Conservation (phyloP, 2,113 vertebrate genomes). For the Archilochus colubris region DNA sequence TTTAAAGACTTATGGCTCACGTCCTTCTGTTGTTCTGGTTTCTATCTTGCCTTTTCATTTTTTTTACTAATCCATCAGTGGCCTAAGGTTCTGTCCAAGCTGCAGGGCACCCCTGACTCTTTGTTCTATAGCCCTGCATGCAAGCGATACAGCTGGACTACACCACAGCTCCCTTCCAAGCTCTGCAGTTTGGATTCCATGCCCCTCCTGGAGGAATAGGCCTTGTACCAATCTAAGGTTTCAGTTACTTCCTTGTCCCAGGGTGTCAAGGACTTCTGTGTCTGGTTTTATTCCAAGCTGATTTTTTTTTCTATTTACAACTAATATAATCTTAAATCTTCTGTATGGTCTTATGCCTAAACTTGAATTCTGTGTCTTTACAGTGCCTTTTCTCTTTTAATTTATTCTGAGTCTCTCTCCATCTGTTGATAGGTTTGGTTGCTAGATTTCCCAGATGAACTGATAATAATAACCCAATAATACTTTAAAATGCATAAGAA, state of each 20-base stretch:
- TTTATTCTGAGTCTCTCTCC: not conserved
- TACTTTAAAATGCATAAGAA: not conserved
- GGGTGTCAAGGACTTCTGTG: not conserved
- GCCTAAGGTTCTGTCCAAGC: not conserved
- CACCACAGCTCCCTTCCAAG: not conserved
- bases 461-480: not conserved
- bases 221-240: not conserved
- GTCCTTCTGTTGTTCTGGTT: not conserved
- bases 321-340: not conserved
- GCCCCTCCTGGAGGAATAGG: not conserved
- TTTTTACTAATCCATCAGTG: not conserved
- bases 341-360: not conserved
- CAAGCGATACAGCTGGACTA: rapidly evolving
- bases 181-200: not conserved
- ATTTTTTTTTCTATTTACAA: not conserved
- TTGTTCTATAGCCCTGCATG: not conserved
- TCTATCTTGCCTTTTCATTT: not conserved
- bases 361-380: not conserved
- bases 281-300: not conserved
- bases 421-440: not conserved
- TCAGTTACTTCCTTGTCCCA: not conserved
- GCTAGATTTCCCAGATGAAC: not conserved
- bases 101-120: not conserved
- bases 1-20: not conserved
- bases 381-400: not conserved